Conservation (phyloP, 2,797 vertebrate genomes). For the Channa striata region DNA sequence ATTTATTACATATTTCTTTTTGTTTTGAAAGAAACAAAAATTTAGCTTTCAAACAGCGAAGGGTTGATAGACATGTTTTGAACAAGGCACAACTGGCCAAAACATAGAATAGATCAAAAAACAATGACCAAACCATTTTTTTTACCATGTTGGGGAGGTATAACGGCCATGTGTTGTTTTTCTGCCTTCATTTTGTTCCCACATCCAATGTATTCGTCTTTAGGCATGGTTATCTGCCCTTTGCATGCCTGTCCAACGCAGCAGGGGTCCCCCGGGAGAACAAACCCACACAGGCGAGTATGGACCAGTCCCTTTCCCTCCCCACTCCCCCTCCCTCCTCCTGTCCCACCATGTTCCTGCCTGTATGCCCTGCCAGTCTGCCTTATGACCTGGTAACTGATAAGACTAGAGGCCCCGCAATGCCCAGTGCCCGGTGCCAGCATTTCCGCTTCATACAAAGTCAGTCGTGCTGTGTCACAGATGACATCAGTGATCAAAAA, state of each 20-base stretch:
- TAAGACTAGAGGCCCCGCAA: conserved; percentile 73
- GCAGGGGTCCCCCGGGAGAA: conserved; percentile 81
- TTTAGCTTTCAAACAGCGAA: conserved; percentile 18
- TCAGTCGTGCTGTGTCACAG: conserved; percentile 63
- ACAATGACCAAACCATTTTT: conserved; percentile 58
- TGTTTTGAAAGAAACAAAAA: conserved; percentile 34
- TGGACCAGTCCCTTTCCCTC: conserved; percentile 49
- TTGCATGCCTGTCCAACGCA: conserved; percentile 80
- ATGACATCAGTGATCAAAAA: conserved; percentile 73
- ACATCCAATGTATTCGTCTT: conserved; percentile 69
- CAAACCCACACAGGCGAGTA: conserved; percentile 73
- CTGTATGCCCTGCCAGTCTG: conserved; percentile 68
- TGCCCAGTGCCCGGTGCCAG: conserved; percentile 76
- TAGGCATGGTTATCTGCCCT: conserved; percentile 79
- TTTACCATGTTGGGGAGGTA: conserved; percentile 38
- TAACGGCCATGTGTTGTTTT: conserved; percentile 60
- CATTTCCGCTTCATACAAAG: conserved; percentile 72
- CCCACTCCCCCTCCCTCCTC: conserved; percentile 40
- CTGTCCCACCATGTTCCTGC: conserved; percentile 58
- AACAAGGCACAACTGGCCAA: conserved; percentile 52
- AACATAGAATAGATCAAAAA: conserved; percentile 42
- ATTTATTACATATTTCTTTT: conserved; percentile 11
- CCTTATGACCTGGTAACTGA: conserved; percentile 76
- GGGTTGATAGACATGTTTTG: conserved; percentile 57
- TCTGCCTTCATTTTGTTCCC: conserved; percentile 60